Evolutionary conservation across 2,797 vertebrate species (phyloP).

Genomic region (Peromyscus attwateri): DNA sequence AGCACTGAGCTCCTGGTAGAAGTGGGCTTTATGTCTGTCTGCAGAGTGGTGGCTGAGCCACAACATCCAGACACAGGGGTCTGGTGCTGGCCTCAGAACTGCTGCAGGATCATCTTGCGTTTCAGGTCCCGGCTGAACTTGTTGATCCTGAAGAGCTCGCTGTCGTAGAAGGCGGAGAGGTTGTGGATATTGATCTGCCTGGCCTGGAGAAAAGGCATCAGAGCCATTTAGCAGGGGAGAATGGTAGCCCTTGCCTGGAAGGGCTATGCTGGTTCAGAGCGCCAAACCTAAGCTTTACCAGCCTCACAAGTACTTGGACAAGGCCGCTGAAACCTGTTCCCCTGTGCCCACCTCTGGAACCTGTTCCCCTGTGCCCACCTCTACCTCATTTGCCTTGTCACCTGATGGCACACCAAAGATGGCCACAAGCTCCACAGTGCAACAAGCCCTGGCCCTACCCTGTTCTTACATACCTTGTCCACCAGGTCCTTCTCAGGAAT

Average conservation of each 20-base stretch:
- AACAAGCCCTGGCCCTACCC: background rate
- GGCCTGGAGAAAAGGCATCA: conserved; percentile 88
- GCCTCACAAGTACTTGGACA: background rate
- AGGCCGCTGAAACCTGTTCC: too few species aligned
- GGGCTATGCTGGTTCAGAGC: background rate
- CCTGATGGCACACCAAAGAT: background rate
- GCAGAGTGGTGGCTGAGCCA: background rate
- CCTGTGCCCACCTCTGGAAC: background rate
- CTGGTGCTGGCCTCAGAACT: conserved; percentile 89
- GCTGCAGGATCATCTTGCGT: conserved; percentile 96
- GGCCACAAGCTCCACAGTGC: background rate
- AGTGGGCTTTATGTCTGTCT: background rate
- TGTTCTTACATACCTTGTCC: conserved; percentile 91
- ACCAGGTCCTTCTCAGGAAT: conserved; percentile 95
- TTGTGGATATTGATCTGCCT: conserved; percentile 98
- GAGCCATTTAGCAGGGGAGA: background rate
- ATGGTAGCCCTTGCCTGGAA: background rate
- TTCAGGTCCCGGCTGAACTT: conserved; percentile 94
- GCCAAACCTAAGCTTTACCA: background rate
- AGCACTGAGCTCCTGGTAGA: conserved; percentile 6
- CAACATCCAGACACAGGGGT: background rate
- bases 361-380: background rate
- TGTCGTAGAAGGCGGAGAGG: conserved; percentile 95
- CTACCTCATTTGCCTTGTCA: background rate
- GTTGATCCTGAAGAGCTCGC: conserved; percentile 94